Base-by-base conservation (phyloP, 1,140 invertebrate species). In the Leptinotarsa undecemlineata region DNA sequence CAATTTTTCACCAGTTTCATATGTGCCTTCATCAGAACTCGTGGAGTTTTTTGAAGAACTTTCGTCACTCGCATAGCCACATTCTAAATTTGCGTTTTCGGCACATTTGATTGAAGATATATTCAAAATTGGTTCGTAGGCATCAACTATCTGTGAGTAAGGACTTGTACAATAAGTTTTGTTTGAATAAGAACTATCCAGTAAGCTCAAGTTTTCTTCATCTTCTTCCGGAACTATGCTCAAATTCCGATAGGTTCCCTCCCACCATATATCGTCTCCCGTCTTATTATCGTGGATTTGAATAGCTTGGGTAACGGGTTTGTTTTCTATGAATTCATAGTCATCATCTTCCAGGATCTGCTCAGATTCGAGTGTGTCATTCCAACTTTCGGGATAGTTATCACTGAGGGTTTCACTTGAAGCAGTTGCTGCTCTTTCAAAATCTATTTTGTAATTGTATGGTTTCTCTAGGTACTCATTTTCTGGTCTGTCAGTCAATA, bases 161-260 rank as follows among this genome's bases (percentile, higher is more conserved):
- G 57, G 17, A 51, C 20, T 64, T 6, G 67, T 15, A 60, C 19
- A 63, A 66, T 72, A 75, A 26, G 71, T 74, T 72, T 74, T 76
- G 67, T 67, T 77, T 15, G 78, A 77, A 67, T 78, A 77, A 70
- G 60, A 69, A 51, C 79, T 80, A 51, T 68, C 71, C 42, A 78
- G 47, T 26, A 79, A 62, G n/a, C 76, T 79, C 19, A 73, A 42
- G 60, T 81, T 79, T 66, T 85, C 84, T 76, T 85, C 84, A 63
- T 84, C 83, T 79, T 85, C 83, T 77, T 85, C 84, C 0, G 81
- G 83, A 17, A 84, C 83, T 60, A 84, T 79, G 70, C 82, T 85
- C 13, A 85, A 74, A 78, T 85, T 84, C 62, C 85, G 76, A 70
- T 85, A 86, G 0, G 83, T 82, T 19, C 85, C 83, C 78, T 85